Percentiles rank a stretch among this genome's conserved stretches.
Evolutionary conservation across 2,797 vertebrate species (phyloP).

Genomic region (Melanotaenia parkinsoni): DNA sequence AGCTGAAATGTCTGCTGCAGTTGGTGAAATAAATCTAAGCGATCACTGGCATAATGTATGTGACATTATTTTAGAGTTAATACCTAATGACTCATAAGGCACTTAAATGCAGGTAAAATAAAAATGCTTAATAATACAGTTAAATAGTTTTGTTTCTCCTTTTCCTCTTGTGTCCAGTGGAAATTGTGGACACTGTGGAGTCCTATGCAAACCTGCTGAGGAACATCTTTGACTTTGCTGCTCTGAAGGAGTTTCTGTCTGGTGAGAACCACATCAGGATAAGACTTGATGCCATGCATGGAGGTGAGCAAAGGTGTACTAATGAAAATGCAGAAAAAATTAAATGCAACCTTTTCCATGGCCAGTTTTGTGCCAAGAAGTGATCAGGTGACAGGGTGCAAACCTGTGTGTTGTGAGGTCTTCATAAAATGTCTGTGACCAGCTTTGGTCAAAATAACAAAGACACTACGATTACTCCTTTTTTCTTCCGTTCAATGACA

Average conservation of each 20-base stretch:
- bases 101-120: too few relatives aligned
- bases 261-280: constrained; percentile 91
- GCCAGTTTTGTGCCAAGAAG: too few relatives aligned
- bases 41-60: too few relatives aligned
- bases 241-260: constrained; percentile 92
- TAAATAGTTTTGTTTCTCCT: not conserved
- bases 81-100: too few relatives aligned
- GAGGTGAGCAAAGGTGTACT: constrained; percentile 82
- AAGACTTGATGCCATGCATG: constrained; percentile 94
- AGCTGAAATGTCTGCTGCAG: too few relatives aligned
- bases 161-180: constrained; percentile 82
- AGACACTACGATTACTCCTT: not conserved
- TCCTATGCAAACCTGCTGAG: constrained; percentile 93
- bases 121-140: not conserved
- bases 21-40: too few relatives aligned
- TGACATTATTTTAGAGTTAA: too few relatives aligned
- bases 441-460: not conserved
- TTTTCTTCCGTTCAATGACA: not conserved
- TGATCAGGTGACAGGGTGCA: too few relatives aligned
- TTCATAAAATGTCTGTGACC: too few relatives aligned
- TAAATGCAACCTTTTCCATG: too few relatives aligned
- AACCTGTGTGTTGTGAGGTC: too few relatives aligned
- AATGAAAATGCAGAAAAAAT: not conserved
- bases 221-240: constrained; percentile 94
- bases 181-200: constrained; percentile 96